These are phyloP conservation scores for Trachelus troglodyta DNA, from an alignment of 2,888 invertebrate species.

Conservation along the genomic window DNA sequence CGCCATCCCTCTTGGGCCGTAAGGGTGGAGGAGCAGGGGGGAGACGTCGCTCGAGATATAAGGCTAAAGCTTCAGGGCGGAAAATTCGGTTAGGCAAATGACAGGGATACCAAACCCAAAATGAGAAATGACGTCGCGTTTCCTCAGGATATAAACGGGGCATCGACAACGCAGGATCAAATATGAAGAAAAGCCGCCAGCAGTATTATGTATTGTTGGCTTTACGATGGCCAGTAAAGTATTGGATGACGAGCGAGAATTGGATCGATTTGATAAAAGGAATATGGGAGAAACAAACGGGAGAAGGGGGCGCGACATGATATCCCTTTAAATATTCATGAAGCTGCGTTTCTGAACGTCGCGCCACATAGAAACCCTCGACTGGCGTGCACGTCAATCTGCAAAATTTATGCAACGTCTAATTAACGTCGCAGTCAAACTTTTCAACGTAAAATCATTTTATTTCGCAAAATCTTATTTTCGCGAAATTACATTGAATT, in stretches of 20 bases:
- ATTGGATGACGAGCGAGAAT: neutral
- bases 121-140: neutral
- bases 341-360: neutral
- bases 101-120: neutral
- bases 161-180: neutral
- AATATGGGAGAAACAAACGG: neutral
- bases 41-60: neutral
- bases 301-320: neutral
- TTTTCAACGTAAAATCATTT: neutral
- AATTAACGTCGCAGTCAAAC: slow-evolving; percentile 27
- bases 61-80: neutral
- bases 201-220: neutral
- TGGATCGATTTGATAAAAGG: neutral
- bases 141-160: neutral
- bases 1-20: neutral
- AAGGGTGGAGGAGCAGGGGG: neutral
- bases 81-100: slow-evolving; percentile 1
- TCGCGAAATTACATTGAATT: too few relatives aligned
- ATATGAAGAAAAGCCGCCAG: neutral
- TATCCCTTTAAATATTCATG: neutral
- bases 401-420: slow-evolving; percentile 43
- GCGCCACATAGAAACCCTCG: neutral
- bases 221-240: neutral
- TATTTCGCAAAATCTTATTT: too few relatives aligned
- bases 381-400: slow-evolving; percentile 38